phyloP scores from a whole-genome alignment of 2,888 invertebrate species.

The Leptarthrus brevirostris region DNA sequence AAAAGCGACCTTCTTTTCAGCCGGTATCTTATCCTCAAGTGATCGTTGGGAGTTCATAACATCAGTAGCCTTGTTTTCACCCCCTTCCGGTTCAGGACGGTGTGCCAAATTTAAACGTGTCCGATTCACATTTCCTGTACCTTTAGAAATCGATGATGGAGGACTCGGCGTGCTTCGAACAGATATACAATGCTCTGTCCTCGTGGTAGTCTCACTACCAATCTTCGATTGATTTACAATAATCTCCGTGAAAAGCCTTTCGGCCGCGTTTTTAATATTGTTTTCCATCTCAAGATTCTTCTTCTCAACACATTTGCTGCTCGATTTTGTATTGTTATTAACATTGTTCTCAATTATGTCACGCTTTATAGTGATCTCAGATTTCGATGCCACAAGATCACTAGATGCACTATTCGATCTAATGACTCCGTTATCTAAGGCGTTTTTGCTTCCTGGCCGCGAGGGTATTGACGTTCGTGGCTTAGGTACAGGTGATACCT shows the following conservation, averaged over 20 bases:
- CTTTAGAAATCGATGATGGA: conserved; percentile 11
- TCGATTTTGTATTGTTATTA: conserved; percentile 44
- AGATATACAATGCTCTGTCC: conserved; percentile 52
- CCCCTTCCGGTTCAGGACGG: conserved; percentile 55
- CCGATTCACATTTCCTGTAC: conserved; percentile 3
- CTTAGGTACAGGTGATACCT: conserved; percentile 51
- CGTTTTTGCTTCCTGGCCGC: conserved; percentile 8
- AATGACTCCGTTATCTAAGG: conserved; percentile 49
- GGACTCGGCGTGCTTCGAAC: conserved; percentile 49
- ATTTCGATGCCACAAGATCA: conserved; percentile 41
- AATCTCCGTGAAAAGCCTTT: conserved; percentile 65
- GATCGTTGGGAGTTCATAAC: not conserved
- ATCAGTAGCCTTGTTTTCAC: conserved; percentile 44
- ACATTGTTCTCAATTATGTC: conserved; percentile 41
- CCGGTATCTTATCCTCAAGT: conserved; percentile 56
- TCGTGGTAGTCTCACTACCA: not conserved
- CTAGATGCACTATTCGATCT: conserved; percentile 57
- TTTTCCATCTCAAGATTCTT: conserved; percentile 65
- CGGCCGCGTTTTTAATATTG: conserved; percentile 65
- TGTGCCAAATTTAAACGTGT: conserved; percentile 50
- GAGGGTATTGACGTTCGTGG: conserved; percentile 50
- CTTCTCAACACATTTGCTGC: conserved; percentile 57
- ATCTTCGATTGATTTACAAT: conserved; percentile 61
- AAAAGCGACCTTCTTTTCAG: conserved; percentile 65
- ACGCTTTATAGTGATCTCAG: conserved; percentile 38